Evolutionary conservation across 1,140 invertebrate genomes (phyloP).

Genomic region (Drosophila albomicans): DNA sequence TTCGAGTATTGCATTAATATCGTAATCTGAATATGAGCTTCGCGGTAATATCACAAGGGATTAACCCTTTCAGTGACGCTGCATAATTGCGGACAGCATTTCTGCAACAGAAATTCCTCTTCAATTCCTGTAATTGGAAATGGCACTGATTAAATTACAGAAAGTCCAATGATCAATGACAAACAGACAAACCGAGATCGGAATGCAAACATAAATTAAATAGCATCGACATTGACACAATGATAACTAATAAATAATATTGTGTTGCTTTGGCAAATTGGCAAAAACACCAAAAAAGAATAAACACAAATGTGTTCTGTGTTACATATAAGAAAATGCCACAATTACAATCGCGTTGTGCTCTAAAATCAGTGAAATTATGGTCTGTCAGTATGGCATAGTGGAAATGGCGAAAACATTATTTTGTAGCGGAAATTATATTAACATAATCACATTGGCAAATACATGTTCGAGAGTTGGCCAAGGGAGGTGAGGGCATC

Average conservation of each 20-base stretch:
- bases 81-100: slow-evolving; percentile 18
- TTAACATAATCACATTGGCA: slow-evolving; percentile 59
- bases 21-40: too few relatives aligned
- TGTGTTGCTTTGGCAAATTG: slow-evolving; percentile 38
- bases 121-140: slow-evolving; percentile 34
- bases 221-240: slow-evolving; percentile 48
- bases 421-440: slow-evolving; percentile 73
- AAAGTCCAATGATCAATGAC: not conserved
- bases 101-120: slow-evolving; percentile 12
- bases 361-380: slow-evolving; percentile 3
- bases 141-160: slow-evolving; percentile 16
- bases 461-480: not conserved
- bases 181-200: slow-evolving; percentile 34
- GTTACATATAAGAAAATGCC: slow-evolving; percentile 22
- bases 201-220: slow-evolving; percentile 27
- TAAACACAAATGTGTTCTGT: slow-evolving; percentile 19
- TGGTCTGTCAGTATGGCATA: not conserved
- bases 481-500: too few relatives aligned
- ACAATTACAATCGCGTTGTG: slow-evolving; percentile 1
- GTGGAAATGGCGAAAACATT: slow-evolving; percentile 48
- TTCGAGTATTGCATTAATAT: too few relatives aligned
- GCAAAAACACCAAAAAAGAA: slow-evolving; percentile 29
- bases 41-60: not conserved
- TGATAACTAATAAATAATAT: slow-evolving; percentile 54
- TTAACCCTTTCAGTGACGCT: not conserved